phyloP scores from a whole-genome alignment of 2,888 invertebrate species.

The Tribolium freemani region DNA sequence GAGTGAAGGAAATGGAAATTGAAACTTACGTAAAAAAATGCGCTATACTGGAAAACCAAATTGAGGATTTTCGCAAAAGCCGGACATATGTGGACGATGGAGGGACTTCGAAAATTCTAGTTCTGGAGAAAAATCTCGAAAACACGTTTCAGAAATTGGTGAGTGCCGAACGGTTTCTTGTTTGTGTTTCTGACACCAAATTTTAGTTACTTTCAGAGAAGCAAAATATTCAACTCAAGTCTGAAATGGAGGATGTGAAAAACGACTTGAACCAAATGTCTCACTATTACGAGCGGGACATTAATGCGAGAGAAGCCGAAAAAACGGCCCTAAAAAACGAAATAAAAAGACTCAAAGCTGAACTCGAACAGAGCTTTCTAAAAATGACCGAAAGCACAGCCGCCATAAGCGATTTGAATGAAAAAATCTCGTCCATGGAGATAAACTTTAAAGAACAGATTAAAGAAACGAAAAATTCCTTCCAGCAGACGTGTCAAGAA shows the following conservation, averaged over 20 bases:
- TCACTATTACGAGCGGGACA: conserved; percentile 71
- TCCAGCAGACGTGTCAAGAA: conserved; percentile 42
- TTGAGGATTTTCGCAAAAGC: conserved; percentile 66
- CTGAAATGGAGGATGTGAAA: conserved; percentile 73
- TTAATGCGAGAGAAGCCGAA: conserved; percentile 73
- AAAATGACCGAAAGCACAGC: conserved; percentile 58
- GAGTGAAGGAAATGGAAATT: conserved; percentile 71
- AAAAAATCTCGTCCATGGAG: conserved; percentile 59
- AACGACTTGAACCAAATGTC: conserved; percentile 74
- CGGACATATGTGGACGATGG: conserved; percentile 63
- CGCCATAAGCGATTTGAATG: conserved; percentile 55
- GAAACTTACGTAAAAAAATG: conserved; percentile 72
- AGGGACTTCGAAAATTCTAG: conserved; percentile 63
- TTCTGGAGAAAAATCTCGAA: conserved; percentile 73
- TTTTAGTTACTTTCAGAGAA: conserved; percentile 72
- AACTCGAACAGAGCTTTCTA: conserved; percentile 62
- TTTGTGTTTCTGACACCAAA: background rate
- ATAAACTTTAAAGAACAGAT: conserved; percentile 52
- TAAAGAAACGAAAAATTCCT: conserved; percentile 11
- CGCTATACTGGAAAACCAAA: conserved; percentile 70
- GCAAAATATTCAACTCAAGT: conserved; percentile 71
- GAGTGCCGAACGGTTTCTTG: conserved; percentile 49
- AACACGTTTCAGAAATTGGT: conserved; percentile 75
- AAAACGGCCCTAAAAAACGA: conserved; percentile 67
- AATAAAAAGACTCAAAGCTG: conserved; percentile 65